A percentile compares a stretch with the other conserved stretches of the same genome.
These are phyloP conservation scores for Eurois occulta DNA, from an alignment of 2,888 invertebrate species.

Conservation along the genomic window DNA sequence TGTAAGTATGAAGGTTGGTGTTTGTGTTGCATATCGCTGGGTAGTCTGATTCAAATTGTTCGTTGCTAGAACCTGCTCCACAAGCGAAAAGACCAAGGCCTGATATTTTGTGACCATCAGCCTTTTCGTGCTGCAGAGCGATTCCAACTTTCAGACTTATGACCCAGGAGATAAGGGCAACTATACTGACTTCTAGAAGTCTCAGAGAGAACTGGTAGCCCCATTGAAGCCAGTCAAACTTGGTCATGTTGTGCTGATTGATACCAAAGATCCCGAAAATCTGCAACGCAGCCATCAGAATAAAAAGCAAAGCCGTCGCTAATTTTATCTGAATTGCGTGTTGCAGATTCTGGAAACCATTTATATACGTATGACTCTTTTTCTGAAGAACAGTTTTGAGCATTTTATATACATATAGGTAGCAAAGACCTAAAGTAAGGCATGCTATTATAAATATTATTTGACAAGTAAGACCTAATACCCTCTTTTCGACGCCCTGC, in stretches of 20 bases:
- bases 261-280: constrained; percentile 93
- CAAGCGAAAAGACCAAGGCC: constrained; percentile 95
- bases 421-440: constrained; percentile 95
- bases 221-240: constrained; percentile 97
- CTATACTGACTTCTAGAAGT: constrained; percentile 96
- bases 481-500: constrained; percentile 89
- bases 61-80: constrained; percentile 95
- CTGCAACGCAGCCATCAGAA: constrained; percentile 95
- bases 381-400: constrained; percentile 93
- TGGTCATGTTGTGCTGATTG: constrained; percentile 90
- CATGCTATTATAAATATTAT: constrained; percentile 96
- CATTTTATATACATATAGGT: constrained; percentile 95
- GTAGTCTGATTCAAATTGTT: constrained; percentile 95
- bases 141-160: constrained; percentile 93
- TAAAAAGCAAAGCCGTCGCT: constrained; percentile 95
- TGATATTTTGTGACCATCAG: constrained; percentile 91
- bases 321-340: constrained; percentile 97
- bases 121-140: constrained; percentile 93
- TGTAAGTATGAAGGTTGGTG: constrained; percentile 96
- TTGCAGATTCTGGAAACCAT: constrained; percentile 95
- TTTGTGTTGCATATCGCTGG: constrained; percentile 96
- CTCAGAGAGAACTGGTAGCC: constrained; percentile 96
- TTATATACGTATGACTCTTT: constrained; percentile 94
- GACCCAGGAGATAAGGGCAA: constrained; percentile 96
- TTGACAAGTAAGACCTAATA: constrained; percentile 94